Percentiles rank a stretch among this genome's conserved stretches.
Evolutionary conservation across 2,888 invertebrate species (phyloP).

Genomic region (Drosophila tripunctata): DNA sequence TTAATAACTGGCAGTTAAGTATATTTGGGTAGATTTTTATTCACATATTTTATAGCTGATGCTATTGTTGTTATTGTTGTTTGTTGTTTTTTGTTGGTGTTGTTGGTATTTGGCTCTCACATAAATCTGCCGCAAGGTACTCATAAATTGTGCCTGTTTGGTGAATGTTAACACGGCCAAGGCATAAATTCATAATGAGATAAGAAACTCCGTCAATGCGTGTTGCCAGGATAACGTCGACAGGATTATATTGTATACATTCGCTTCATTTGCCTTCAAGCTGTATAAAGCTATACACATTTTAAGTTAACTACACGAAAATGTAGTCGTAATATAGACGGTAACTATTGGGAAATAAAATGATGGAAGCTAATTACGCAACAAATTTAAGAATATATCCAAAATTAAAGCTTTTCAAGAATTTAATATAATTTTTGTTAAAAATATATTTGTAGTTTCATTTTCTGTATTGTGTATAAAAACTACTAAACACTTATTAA

Average conservation of each 20-base stretch:
- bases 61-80: not conserved
- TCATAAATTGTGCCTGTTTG: conserved; percentile 54
- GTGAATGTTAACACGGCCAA: conserved; percentile 34
- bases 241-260: conserved; percentile 27
- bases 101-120: conserved; percentile 31
- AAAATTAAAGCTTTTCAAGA: too few relatives aligned
- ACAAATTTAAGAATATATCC: too few relatives aligned
- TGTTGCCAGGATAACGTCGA: conserved; percentile 28
- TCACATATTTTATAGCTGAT: conserved; percentile 12
- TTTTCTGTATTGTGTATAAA: too few relatives aligned
- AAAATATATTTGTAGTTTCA: too few relatives aligned
- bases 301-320: conserved; percentile 36
- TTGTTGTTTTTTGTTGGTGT: conserved; percentile 18
- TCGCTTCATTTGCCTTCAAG: conserved; percentile 30
- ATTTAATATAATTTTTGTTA: too few relatives aligned
- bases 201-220: conserved; percentile 41
- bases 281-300: conserved; percentile 24
- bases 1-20: conserved; percentile 28
- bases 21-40: conserved; percentile 32
- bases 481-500: too few relatives aligned
- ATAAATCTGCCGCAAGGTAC: conserved; percentile 63
- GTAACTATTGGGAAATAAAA: not conserved
- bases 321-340: not conserved
- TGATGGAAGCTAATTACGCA: too few relatives aligned
- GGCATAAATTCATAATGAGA: conserved; percentile 59